Conservation (phyloP, 2,888 invertebrate species). For the Morpho deidamia region DNA sequence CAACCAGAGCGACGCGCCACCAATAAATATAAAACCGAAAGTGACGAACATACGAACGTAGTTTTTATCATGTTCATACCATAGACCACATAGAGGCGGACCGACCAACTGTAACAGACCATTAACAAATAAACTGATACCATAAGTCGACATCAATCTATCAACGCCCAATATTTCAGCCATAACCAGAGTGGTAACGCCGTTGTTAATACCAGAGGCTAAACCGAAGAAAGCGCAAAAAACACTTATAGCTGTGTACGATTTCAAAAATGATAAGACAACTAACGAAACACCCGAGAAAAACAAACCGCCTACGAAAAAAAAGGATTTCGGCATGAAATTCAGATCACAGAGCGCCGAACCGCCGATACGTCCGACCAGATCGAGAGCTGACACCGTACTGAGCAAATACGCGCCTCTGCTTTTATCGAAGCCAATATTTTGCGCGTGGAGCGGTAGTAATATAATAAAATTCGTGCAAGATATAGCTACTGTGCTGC, state of each 20-base stretch:
- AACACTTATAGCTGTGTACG: constrained; percentile 81
- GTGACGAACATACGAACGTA: constrained; percentile 86
- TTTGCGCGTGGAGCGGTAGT: constrained; percentile 86
- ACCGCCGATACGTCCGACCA: constrained; percentile 91
- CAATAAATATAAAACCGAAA: constrained; percentile 85
- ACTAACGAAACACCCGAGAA: constrained; percentile 87
- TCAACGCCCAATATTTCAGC: constrained; percentile 92
- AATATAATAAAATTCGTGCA: constrained; percentile 93
- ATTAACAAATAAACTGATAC: constrained; percentile 91
- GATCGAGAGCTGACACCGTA: constrained; percentile 88
- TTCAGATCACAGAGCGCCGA: constrained; percentile 89
- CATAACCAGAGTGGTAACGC: constrained; percentile 92
- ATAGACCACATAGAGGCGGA: constrained; percentile 87
- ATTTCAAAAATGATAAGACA: constrained; percentile 82
- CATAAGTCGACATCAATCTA: constrained; percentile 89
- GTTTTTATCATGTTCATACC: constrained; percentile 80
- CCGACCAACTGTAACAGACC: constrained; percentile 89
- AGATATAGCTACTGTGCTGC: constrained; percentile 91
- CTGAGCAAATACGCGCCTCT: constrained; percentile 86
- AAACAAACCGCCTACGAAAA: constrained; percentile 88
- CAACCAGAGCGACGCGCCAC: constrained; percentile 86
- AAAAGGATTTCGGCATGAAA: constrained; percentile 87
- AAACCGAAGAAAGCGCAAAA: constrained; percentile 88
- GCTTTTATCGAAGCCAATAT: constrained; percentile 84
- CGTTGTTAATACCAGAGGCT: constrained; percentile 90